Percentiles rank a stretch among this genome's conserved stretches.
Conservation (phyloP, 2,797 vertebrate genomes). For the Hipposideros larvatus region DNA sequence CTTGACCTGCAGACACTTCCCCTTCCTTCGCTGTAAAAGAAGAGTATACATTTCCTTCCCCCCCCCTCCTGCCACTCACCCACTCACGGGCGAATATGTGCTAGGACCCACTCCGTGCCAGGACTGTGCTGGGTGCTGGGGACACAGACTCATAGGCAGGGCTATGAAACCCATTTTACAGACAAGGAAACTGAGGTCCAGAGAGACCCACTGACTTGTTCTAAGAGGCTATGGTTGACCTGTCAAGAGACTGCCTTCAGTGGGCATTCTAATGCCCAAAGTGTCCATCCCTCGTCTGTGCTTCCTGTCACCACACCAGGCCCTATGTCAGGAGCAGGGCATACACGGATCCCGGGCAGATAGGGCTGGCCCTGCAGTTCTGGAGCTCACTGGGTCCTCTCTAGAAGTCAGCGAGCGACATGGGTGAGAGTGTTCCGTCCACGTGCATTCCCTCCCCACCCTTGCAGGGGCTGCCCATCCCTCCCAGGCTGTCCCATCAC, state of each 20-base stretch:
- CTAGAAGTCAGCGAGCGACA: neutral
- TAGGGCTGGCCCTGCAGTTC: neutral
- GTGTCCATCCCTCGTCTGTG: neutral
- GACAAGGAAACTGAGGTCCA: conserved; percentile 29
- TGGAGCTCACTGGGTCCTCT: neutral
- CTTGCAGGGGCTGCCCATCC: too few relatives aligned
- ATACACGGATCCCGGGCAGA: neutral
- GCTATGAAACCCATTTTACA: neutral
- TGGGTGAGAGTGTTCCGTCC: too few relatives aligned
- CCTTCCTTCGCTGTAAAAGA: neutral
- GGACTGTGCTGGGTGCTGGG: neutral
- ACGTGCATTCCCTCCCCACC: neutral
- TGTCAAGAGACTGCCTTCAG: neutral
- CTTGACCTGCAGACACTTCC: neutral
- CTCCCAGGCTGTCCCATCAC: neutral
- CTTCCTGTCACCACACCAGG: neutral
- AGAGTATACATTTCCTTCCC: fast-evolving
- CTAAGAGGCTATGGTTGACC: neutral
- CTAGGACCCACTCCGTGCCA: neutral
- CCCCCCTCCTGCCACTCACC: neutral
- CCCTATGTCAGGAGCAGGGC: neutral
- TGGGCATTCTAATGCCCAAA: neutral
- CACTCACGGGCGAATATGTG: fast-evolving
- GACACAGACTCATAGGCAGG: neutral
- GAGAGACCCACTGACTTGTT: neutral